Base-by-base conservation (phyloP, 2,888 invertebrate species). In the Tortricodes alternella region DNA sequence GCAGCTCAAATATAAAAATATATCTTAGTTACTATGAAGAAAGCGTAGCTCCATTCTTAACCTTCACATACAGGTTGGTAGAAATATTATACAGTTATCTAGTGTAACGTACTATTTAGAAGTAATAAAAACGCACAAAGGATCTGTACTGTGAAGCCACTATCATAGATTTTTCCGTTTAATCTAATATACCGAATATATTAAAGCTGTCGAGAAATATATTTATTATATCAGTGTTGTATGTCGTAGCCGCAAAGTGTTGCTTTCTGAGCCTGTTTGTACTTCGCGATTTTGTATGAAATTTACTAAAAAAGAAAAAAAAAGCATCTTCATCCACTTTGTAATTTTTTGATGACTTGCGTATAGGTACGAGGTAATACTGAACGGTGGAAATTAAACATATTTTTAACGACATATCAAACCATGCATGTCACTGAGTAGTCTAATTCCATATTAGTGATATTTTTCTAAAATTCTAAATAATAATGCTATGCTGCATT, bases 101-200 rank as follows among this genome's bases (percentile, higher is more conserved):
- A 52, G 57, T 32, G 39, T 58, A 59, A 43, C 44, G 39, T 58
- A 61, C 83, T 85, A 85, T 84, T 52, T 62, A 74, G n/a, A n/a
- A 65, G 73, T 80, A 79, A 85, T 83, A 82, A 78, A 85, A 71
- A 83, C 86, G 86, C 85, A 85, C 86, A 85, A 85, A 70, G 68
- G 74, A 65, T 74, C 67, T 75, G 69, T 76, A 78, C 66, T 65
- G 59, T 64, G 60, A 69, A 70, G 60, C 69, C 65, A 69, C 66
- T 71, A 65, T 68, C 67, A 66, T 68, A 73, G 64, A 72, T 52
- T 15, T 58, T 70, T 72, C 35, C n/a, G 66, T 59, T 57, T n/a
- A n/a, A 27, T 9, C 9, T 5, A 23, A 64, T 71, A 62, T 59
- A 66, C 64, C 53, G 44, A 49, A 53, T 43, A 55, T 43, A 27